Evolutionary conservation across 1,140 invertebrate species (phyloP), one percentile per base, ranked within the genome.

Genomic region (Cylas formicarius): DNA sequence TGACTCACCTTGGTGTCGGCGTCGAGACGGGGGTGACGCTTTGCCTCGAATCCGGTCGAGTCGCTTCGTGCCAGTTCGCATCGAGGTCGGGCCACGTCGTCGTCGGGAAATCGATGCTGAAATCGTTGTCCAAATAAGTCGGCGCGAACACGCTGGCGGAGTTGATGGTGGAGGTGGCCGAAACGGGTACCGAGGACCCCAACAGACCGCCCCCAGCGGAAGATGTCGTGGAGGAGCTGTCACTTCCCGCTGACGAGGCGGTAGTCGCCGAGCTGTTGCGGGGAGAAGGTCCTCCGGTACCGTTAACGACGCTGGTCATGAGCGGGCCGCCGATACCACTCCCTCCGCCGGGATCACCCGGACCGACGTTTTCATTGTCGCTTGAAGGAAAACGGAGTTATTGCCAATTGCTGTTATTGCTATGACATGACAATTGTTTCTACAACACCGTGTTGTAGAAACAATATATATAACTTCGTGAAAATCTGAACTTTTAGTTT

Each of bases 271-370:
- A 53, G 14, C 28, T 65, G 48, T 67, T 73, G 23, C 59, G 57
- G n/a, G 40, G 32, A 11, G 39, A 31, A 1, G 27, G 10, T 2
- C 17, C 22, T 13, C 46, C 48, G 7, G 57, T 68, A 7, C 78
- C 78, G 58, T 82, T 82, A 11, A 78, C 69, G 22, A 78, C 72
- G 20, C 76, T 78, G 6, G 75, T 72, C 75, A 81, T 78, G 20
- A 81, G 61, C 0, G 78, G 79, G 0, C 77, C 79, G 22, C 77
- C 77, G 20, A 79, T 65, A 22, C 48, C 48, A 13, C 48, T 52
- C 31, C 63, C 63, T 18, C 63, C 61, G 20, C 68, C 68, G 13
- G 68, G 57, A 50, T 67, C 65, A 3, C 23, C 33, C 21, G 60
- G 52, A 35, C 67, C 66, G 18, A 53, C 43, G 4, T 67, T 56